phyloP scores from a whole-genome alignment of 2,888 invertebrate genomes.

The Pinctada fucata region DNA sequence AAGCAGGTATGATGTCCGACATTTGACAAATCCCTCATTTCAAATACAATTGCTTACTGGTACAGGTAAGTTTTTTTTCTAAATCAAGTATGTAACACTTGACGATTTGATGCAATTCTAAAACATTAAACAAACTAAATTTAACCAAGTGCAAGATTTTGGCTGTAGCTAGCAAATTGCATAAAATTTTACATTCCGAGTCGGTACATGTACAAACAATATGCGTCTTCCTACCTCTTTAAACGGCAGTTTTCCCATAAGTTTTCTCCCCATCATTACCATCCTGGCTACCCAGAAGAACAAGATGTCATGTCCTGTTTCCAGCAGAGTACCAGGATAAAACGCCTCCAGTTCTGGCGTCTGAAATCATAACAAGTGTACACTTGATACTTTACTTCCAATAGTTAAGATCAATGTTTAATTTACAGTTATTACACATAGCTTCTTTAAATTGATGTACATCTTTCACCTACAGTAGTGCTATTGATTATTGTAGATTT shows the following conservation, averaged over 20 bases:
- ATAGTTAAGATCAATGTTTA: background rate
- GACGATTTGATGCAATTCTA: too few species aligned
- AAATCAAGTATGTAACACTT: too few species aligned
- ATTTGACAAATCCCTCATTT: too few species aligned
- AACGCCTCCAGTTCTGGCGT: constrained; percentile 85
- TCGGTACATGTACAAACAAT: too few species aligned
- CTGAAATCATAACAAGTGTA: constrained; percentile 47
- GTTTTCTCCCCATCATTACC: constrained; percentile 96
- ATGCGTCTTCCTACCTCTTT: constrained; percentile 78
- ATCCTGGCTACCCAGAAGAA: constrained; percentile 99
- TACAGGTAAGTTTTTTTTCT: too few species aligned
- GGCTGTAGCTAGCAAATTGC: too few species aligned
- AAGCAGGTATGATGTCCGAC: too few species aligned
- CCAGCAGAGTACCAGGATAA: constrained; percentile 94
- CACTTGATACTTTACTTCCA: background rate
- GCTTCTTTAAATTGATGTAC: background rate
- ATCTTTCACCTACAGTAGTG: background rate
- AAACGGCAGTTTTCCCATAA: constrained; percentile 95
- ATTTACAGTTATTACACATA: background rate
- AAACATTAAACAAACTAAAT: too few species aligned
- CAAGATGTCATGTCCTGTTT: constrained; percentile 97
- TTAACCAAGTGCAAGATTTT: too few species aligned
- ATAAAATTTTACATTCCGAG: too few species aligned
- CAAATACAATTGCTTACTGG: too few species aligned
- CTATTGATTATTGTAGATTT: too few species aligned